A percentile compares a stretch with the other conserved stretches of the same genome.
phyloP scores from a whole-genome alignment of 2,113 vertebrate genomes.

The Isichthys henryi region DNA sequence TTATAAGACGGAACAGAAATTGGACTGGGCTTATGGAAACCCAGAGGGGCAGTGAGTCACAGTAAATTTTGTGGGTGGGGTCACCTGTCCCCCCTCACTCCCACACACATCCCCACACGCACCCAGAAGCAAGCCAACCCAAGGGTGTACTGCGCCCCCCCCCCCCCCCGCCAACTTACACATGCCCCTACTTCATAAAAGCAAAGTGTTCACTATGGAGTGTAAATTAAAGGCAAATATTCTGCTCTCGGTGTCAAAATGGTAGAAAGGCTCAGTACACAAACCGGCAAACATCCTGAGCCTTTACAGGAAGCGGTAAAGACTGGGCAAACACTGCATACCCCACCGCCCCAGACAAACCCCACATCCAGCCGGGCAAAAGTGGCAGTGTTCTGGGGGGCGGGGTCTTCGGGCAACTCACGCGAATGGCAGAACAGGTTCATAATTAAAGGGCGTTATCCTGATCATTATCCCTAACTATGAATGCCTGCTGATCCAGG shows the following conservation, averaged over 20 bases:
- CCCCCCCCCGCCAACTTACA: background rate
- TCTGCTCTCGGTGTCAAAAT: background rate
- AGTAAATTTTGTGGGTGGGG: background rate
- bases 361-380: background rate
- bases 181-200: background rate
- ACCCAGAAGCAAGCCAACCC: background rate
- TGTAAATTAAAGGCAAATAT: background rate
- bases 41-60: background rate
- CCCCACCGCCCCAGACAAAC: background rate
- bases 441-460: slow-evolving; percentile 5
- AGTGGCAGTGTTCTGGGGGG: background rate
- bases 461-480: slow-evolving; percentile 1
- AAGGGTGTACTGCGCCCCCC: background rate
- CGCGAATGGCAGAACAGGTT: background rate
- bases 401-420: background rate
- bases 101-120: background rate
- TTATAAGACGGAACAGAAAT: background rate
- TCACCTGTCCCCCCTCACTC: background rate
- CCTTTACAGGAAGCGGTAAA: background rate
- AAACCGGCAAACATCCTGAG: background rate
- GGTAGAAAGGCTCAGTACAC: background rate
- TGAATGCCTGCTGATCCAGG: background rate
- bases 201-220: background rate
- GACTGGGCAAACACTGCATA: background rate
- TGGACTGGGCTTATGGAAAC: background rate